These are phyloP conservation scores for Crematogaster levior DNA, from an alignment of 2,888 invertebrate genomes.

Conservation along the genomic window DNA sequence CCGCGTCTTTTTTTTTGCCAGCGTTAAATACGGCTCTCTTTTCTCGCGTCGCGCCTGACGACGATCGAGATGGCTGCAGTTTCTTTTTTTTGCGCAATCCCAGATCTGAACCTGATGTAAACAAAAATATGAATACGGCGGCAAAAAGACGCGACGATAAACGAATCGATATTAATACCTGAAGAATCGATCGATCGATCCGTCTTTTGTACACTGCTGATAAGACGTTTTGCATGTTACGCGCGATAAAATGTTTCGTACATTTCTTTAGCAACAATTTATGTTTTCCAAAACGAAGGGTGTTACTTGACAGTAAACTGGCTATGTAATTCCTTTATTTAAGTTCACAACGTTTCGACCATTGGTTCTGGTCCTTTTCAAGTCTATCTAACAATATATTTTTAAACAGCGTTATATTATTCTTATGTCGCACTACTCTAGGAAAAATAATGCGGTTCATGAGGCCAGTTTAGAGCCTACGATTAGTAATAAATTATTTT, in stretches of 20 bases:
- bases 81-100: background rate
- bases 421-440: too few species aligned
- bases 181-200: background rate
- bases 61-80: background rate
- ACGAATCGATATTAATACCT: background rate
- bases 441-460: too few species aligned
- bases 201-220: background rate
- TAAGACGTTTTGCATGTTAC: too few species aligned
- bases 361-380: too few species aligned
- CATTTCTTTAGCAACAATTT: background rate
- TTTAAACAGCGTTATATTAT: too few species aligned
- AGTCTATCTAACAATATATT: too few species aligned
- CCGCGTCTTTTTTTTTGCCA: background rate
- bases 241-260: background rate
- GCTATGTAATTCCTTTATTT: too few species aligned
- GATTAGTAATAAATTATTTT: too few species aligned
- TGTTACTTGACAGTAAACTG: too few species aligned
- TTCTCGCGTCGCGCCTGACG: background rate
- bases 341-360: too few species aligned
- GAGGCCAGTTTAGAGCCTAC: too few species aligned
- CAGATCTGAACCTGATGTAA: background rate
- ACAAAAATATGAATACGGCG: slow-evolving; percentile 17
- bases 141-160: background rate
- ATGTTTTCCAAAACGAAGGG: too few species aligned
- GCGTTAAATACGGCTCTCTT: slow-evolving; percentile 8